Conservation (phyloP, 2,888 invertebrate genomes). For the Philopedon plagiatum region DNA sequence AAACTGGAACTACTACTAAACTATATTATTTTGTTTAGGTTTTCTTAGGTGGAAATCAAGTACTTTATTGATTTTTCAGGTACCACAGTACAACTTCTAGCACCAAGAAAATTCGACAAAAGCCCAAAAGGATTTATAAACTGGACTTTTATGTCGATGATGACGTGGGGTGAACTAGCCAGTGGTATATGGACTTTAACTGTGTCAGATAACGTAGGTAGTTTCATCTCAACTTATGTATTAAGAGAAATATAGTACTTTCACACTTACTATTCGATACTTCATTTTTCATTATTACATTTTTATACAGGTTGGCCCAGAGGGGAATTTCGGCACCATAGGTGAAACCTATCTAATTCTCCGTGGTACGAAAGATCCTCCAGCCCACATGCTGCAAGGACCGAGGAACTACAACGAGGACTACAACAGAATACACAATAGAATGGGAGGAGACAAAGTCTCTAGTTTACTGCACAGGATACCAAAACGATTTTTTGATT, state of each 20-base stretch:
- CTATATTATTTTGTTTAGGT: no score
- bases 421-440: conserved; percentile 68
- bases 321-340: conserved; percentile 73
- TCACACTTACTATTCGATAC: no score
- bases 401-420: conserved; percentile 72
- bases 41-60: no score
- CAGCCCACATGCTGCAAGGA: conserved; percentile 75
- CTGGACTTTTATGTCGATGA: conserved; percentile 93
- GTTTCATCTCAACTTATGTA: no score
- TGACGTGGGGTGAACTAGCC: conserved; percentile 91
- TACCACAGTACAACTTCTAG: conserved; percentile 79
- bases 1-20: no score
- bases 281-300: no score
- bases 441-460: conserved; percentile 35
- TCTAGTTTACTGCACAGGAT: neutral
- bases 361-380: conserved; percentile 80
- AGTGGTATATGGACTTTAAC: conserved; percentile 77
- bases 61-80: conserved; percentile 74
- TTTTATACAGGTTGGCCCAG: conserved; percentile 65
- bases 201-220: conserved; percentile 70
- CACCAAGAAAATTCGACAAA: conserved; percentile 78
- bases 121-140: conserved; percentile 80
- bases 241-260: no score
- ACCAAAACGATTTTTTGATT: conserved; percentile 20
- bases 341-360: conserved; percentile 74